Evolutionary conservation across 2,113 vertebrate species (phyloP).

Genomic region (Donacobius atricapilla): DNA sequence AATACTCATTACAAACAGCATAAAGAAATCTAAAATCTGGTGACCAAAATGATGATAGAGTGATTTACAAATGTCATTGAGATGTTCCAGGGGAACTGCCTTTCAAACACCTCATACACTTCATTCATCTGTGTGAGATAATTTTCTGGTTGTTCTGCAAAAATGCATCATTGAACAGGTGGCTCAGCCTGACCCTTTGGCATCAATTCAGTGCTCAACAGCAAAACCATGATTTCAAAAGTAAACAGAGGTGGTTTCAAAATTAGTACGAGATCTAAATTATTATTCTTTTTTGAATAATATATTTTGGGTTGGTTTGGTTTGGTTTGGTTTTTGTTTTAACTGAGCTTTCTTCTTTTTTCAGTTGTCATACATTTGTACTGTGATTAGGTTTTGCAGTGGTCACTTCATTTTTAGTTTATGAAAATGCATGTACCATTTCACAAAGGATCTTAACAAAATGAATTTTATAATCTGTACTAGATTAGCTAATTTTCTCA

Average conservation of each 20-base stretch:
- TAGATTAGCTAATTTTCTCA: background rate
- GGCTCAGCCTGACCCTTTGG: background rate
- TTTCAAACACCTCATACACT: background rate
- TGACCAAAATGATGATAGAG: background rate
- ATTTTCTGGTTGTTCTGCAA: background rate
- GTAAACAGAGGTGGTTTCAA: background rate
- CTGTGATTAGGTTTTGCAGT: background rate
- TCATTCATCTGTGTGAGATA: background rate
- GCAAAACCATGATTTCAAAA: background rate
- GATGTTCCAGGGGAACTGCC: background rate
- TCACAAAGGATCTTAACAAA: background rate
- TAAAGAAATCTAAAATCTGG: background rate
- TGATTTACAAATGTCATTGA: background rate
- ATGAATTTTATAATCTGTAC: background rate
- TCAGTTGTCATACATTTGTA: background rate
- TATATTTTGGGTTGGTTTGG: background rate
- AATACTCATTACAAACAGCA: background rate
- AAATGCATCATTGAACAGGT: background rate
- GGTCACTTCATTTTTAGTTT: background rate
- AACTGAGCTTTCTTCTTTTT: background rate
- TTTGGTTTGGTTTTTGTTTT: background rate
- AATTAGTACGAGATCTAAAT: background rate
- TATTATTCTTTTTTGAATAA: background rate
- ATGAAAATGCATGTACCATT: background rate
- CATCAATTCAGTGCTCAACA: background rate